phyloP scores from a whole-genome alignment of 2,113 vertebrate genomes.

The Alectura lathami region DNA sequence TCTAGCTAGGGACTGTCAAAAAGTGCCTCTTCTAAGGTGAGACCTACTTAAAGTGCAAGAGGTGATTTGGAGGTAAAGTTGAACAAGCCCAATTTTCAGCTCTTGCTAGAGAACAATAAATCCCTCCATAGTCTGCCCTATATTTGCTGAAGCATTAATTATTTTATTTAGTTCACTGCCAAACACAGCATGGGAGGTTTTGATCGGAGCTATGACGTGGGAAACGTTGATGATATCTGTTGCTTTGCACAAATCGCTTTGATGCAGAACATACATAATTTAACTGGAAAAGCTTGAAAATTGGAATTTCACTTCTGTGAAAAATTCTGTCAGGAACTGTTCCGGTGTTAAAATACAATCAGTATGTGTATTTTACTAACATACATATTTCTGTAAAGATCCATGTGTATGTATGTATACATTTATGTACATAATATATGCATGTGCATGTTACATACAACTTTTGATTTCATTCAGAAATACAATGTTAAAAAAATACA shows the following conservation, averaged over 20 bases:
- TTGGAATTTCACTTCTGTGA: neutral
- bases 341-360: neutral
- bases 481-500: neutral
- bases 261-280: neutral
- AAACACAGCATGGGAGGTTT: neutral
- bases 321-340: neutral
- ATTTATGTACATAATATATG: neutral
- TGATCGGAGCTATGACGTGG: neutral
- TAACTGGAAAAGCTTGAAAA: neutral
- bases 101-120: neutral
- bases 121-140: neutral
- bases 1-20: neutral
- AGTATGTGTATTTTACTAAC: neutral
- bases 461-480: neutral
- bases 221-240: neutral
- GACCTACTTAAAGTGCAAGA: neutral
- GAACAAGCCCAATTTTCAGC: neutral
- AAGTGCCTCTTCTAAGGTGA: neutral
- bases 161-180: neutral
- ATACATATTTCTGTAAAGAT: neutral
- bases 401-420: neutral
- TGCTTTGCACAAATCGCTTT: neutral
- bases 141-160: slow-evolving; percentile 4
- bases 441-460: neutral
- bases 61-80: neutral